Evolutionary conservation across 1,140 invertebrate genomes (phyloP), one percentile per base, ranked within the genome.

Genomic region (Caenorhabditis elegans): DNA sequence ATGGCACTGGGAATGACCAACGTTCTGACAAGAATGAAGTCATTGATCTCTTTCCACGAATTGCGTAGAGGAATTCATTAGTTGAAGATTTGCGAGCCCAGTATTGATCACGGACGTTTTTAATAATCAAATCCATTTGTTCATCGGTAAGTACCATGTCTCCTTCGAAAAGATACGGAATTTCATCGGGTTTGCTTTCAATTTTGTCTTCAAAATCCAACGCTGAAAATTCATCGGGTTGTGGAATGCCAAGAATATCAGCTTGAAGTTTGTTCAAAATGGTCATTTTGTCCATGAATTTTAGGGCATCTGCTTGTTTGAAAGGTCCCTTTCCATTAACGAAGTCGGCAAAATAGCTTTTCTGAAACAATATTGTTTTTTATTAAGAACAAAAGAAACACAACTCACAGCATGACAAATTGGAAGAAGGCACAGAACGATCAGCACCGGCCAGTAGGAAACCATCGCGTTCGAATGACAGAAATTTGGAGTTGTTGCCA

Each of bases 91-190:
- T 76, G 1, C 49, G 46, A 26, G 65, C 49, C 60, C 47, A 76
- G 49, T 76, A 76, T 19, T 48, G 43, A 39, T 79, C 78, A 31
- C 47, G 34, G 22, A 60, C 49, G 15, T 65, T 79, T 17, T 24
- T 79, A 22, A 78, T 31, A 17, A 78, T 46, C 13, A 34, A 47
- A 6, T 77, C 76, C 75, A 26, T 28, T 26, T 82, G 80, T 5
- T 60, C 31, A 36, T 82, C 80, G 17, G 70, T 82, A 11, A 82
- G 26, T 17, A 82, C 55, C 43, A 82, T 60, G 26, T 82, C 80
- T 82, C 80, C 80, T 55, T 82, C 75, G 19, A 60, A 82, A 0
- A 82, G 49, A 34, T 82, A 78, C 15, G 80, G 80, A 15, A 82
- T 49, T 28, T 77, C 31, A 28, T 82, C 80, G n/a, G 80, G 80